Evolutionary conservation across 2,113 vertebrate species (phyloP).

Genomic region (Takifugu bimaculatus): DNA sequence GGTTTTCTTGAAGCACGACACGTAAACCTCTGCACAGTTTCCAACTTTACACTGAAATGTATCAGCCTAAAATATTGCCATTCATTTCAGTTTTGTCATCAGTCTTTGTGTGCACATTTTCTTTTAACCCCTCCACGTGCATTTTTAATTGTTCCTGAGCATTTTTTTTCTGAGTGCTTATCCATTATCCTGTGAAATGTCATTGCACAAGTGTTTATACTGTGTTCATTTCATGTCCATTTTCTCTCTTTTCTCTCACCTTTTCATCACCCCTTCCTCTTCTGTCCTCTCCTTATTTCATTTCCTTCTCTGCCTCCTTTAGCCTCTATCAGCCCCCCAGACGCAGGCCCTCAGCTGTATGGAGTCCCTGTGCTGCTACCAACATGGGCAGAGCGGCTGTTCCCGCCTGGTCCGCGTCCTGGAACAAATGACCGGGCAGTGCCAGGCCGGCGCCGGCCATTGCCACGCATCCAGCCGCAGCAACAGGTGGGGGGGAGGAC

Average conservation of each 20-base stretch:
- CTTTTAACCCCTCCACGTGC: not conserved
- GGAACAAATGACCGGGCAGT: slow-evolving; percentile 83
- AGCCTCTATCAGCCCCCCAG: slow-evolving; percentile 72
- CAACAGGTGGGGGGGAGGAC: slow-evolving; percentile 68
- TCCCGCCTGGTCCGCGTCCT: slow-evolving; percentile 86
- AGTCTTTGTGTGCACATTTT: slow-evolving; percentile 32
- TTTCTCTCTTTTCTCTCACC: not conserved
- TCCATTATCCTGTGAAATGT: not conserved
- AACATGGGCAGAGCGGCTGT: slow-evolving; percentile 86
- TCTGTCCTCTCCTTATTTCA: not conserved
- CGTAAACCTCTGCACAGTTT: no score
- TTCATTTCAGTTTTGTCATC: slow-evolving; percentile 4
- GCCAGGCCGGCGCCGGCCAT: slow-evolving; percentile 54
- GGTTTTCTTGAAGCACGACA: no score
- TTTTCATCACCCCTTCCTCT: not conserved
- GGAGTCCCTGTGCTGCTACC: slow-evolving; percentile 98
- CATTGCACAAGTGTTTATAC: no score
- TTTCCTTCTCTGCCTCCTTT: not conserved
- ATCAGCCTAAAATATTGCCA: no score
- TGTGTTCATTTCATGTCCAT: no score
- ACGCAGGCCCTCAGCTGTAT: slow-evolving; percentile 88
- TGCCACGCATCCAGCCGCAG: slow-evolving; percentile 77
- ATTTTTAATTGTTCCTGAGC: slow-evolving; percentile 16
- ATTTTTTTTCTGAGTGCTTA: slow-evolving; percentile 20
- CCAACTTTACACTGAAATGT: no score